Evolutionary conservation across 1,140 invertebrate genomes (phyloP).

Genomic region (Bombus balteatus): DNA sequence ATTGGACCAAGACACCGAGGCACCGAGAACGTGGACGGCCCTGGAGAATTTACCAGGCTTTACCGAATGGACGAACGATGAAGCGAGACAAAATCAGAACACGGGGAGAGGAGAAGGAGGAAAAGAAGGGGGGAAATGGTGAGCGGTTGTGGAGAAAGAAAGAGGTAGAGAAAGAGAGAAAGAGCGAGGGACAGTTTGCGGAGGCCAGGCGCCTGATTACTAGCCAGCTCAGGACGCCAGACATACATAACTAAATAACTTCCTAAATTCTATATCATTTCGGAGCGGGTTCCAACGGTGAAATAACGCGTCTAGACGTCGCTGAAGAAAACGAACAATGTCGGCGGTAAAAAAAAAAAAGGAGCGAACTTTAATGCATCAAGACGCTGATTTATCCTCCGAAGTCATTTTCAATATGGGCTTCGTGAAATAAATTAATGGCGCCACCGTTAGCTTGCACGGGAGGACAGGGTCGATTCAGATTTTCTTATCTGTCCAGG

Average conservation of each 20-base stretch:
- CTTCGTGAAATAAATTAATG: slow-evolving; percentile 41
- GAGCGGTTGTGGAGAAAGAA: slow-evolving; percentile 10
- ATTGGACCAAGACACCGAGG: slow-evolving; percentile 63
- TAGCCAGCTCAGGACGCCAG: slow-evolving; percentile 69
- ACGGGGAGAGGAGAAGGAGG: not conserved
- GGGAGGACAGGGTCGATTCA: not conserved
- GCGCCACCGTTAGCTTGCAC: slow-evolving; percentile 13
- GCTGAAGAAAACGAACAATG: slow-evolving; percentile 42
- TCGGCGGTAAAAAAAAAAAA: slow-evolving; percentile 14
- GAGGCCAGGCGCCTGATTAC: slow-evolving; percentile 72
- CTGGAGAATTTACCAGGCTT: slow-evolving; percentile 65
- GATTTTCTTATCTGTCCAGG: not conserved
- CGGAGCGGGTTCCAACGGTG: slow-evolving; percentile 50
- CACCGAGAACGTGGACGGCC: slow-evolving; percentile 60
- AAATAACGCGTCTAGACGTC: slow-evolving; percentile 71
- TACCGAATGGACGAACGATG: slow-evolving; percentile 47
- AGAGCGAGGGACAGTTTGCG: slow-evolving; percentile 47
- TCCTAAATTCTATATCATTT: slow-evolving; percentile 74
- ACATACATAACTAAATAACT: slow-evolving; percentile 73
- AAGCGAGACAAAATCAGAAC: slow-evolving; percentile 46
- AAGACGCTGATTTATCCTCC: slow-evolving; percentile 41
- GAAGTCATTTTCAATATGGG: slow-evolving; percentile 34
- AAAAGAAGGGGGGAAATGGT: not conserved
- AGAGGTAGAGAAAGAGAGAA: slow-evolving; percentile 14
- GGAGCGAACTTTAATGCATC: slow-evolving; percentile 33